A percentile compares a stretch with the other conserved stretches of the same genome.
phyloP scores from a whole-genome alignment of 2,888 invertebrate species.

The Dryococelus australis region DNA sequence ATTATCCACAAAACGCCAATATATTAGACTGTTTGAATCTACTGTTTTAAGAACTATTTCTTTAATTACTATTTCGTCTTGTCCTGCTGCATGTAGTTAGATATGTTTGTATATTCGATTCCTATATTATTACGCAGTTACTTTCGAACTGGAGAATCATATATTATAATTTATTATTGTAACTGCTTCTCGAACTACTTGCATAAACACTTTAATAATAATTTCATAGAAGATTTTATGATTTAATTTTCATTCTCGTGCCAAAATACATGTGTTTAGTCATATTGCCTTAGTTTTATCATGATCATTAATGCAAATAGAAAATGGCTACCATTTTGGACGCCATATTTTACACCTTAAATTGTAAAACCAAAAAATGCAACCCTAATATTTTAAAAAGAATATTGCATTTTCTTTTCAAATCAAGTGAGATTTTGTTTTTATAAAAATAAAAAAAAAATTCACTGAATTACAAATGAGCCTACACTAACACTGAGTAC shows the following conservation, averaged over 20 bases:
- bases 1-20: background rate
- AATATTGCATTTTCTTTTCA: background rate
- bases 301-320: background rate
- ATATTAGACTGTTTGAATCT: constrained; percentile 19
- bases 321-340: constrained; percentile 12
- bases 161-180: background rate
- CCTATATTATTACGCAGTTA: background rate
- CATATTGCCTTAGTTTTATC: background rate
- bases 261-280: constrained; percentile 12
- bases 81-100: background rate
- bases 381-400: background rate
- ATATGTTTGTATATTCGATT: background rate
- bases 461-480: constrained; percentile 12
- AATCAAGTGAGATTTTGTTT: constrained; percentile 18
- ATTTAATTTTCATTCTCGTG: background rate
- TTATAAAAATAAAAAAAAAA: background rate
- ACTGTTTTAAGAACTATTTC: background rate
- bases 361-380: background rate
- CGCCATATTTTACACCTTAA: background rate
- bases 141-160: background rate
- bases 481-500: background rate
- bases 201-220: background rate
- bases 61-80: background rate
- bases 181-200: background rate
- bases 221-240: background rate